Evolutionary conservation across 2,797 vertebrate species (phyloP), one percentile per base, ranked within the genome.

Genomic region (Myoxocephalus aenaeus): DNA sequence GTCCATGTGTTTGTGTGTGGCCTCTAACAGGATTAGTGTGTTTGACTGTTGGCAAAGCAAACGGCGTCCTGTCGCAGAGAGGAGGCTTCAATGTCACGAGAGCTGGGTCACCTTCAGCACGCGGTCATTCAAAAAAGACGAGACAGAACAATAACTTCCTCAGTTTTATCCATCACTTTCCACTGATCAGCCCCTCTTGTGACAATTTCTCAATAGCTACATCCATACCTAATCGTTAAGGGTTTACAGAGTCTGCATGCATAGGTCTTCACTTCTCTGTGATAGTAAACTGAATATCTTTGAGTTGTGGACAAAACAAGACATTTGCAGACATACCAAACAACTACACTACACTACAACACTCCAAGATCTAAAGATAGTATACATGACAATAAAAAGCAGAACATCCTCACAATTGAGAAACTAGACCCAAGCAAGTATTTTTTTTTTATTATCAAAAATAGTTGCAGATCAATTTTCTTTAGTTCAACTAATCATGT

Each of bases 31-130:
- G 92, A 93, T 94, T 92, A 93, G 87, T 79, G 71, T 77, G 81
- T 77, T 85, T 59, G 62, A 57, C 63, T 88, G 91, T 92, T 92
- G 90, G 85, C 91, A 94, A 94, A 95, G 90, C 92, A 95, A 94
- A 92, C 86, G 84, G 54, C 25, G 57, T 78, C 81, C 71, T 42
- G 61, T 75, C 32, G 79, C 73, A 81, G 82, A 81, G 34, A 69
- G 70, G 80, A 66, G 77, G 73, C 46, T 65, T 90, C 81, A 92
- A 86, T 85, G 89, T 88, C 87, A 93, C 65, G 11, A 66, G 73
- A 70, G 75, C 65, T 64, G 62, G 90, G 73, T 90, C 85, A 92
- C 80, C 81, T 88, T 66, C 20, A 85, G 77, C 54, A 74, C 0
- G 18, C 67, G 58, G 83, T 56, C 70, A 66, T 68, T 32, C 17